Base-by-base conservation (phyloP, 37 sponge, comb jelly and placozoan genomes). In the Halisarca cf. caerulea region DNA sequence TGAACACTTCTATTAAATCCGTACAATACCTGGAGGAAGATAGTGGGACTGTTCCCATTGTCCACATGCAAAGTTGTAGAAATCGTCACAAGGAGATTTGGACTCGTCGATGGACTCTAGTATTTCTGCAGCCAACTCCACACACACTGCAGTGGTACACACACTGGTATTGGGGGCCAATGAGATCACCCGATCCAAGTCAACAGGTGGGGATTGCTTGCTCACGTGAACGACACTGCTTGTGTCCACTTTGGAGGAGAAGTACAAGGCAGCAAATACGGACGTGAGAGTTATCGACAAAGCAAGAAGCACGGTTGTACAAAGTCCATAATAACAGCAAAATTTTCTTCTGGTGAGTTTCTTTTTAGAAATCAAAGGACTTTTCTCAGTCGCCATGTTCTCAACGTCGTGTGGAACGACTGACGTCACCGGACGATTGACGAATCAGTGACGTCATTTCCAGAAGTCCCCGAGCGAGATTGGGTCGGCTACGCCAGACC, bases 41-140 rank as follows among this genome's bases (percentile, higher is more conserved):
- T 73, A 60, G 78, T 91, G 82, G 8, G 51, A 66, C 45, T 62
- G 42, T 59, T 47, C 86, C 92, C 92, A 95, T 5, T 83, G 66
- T 0, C 95, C 95, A 82, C 95, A 95, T 23, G 88, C 78, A 86
- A 84, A 95, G 71, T 89, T 82, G 82, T 89, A 91, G 71, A 95
- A 95, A 53, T 95, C 89, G 9, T 87, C 44, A 80, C 95, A 95
- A 0, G 95, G 95, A 68, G 87, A 73, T 0, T 80, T 83, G n/a
- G 75, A 74, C 45, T 33, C 45, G 71, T 95, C 78, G 80, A 95
- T 85, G 35, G 60, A 80, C 30, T 36, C 21, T 32, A 83, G 62
- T 18, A 95, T 81, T 2, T 44, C 71, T 40, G 88, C 80, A 0
- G 92, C 84, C 20, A 87, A 77, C 28, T 69, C 18, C 21, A 92